Evolutionary conservation across 2,888 invertebrate genomes (phyloP), one percentile per base, ranked within the genome.

Genomic region (Pseudanteris insignis): DNA sequence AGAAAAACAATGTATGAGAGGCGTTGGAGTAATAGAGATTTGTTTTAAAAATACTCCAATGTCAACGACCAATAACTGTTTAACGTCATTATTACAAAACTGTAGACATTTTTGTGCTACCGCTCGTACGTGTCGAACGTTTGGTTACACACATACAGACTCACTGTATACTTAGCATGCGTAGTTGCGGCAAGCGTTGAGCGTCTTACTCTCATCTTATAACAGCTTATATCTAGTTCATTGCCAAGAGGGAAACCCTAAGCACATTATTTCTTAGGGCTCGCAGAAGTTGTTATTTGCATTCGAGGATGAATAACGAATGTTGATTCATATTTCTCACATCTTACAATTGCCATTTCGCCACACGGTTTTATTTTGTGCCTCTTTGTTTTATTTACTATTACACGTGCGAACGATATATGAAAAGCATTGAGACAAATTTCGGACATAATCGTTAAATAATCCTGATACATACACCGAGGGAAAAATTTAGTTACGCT

Each of bases 201-300:
- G 66, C 66, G 68, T 71, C 70, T 70, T 72, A 71, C 68, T 67
- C 64, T 66, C 66, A 69, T 68, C 72, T 74, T 70, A 72, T 71
- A 68, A 68, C 72, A 67, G 73, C 75, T 76, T 75, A 70, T 68
- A 72, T 70, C 71, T 73, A 72, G 73, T 73, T 73, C 73, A 73
- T 73, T 73, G 73, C 73, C 73, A 73, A 72, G 72, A 69, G 64
- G 64, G 77, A 79, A 79, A 78, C 78, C 78, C 72, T 76, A 78
- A 79, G 72, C 73, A 71, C 72, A 77, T 76, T 74, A 76, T 69
- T 68, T 66, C 61, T 68, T 68, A 73, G 69, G 73, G 67, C 71
- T 70, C 50, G 46, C 63, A 62, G 55, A 58, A 62, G 66, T 69
- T 47, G 63, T 70, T 63, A 67, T 70, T 67, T 65, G 65, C 67